Evolutionary conservation across 2,888 invertebrate species (phyloP).

Genomic region (Drosophila tripunctata): DNA sequence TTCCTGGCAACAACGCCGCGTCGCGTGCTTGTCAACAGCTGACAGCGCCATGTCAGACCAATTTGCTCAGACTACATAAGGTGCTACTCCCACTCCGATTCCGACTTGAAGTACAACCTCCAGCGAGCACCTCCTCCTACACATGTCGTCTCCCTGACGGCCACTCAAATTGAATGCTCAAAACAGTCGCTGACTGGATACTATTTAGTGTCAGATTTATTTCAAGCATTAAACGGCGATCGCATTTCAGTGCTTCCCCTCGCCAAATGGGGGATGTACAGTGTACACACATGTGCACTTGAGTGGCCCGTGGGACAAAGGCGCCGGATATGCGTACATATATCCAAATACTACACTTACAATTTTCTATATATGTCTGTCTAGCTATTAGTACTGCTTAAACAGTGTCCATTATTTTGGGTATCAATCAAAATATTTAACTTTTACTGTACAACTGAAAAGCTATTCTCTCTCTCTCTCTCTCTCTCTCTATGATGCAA

Average conservation of each 20-base stretch:
- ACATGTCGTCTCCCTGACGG: constrained; percentile 62
- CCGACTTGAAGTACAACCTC: no score
- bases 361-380: background rate
- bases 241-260: constrained; percentile 76
- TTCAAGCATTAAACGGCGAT: constrained; percentile 82
- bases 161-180: constrained; percentile 70
- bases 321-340: constrained; percentile 61
- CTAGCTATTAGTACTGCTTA: constrained; percentile 3
- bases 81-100: constrained; percentile 11
- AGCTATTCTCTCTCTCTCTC: no score
- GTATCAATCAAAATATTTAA: background rate
- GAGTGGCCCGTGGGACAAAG: constrained; percentile 56
- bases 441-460: no score
- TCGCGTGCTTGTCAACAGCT: constrained; percentile 81
- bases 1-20: constrained; percentile 52
- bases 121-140: constrained; percentile 32
- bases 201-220: constrained; percentile 72
- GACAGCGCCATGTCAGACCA: constrained; percentile 81
- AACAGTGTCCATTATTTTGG: background rate
- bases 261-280: constrained; percentile 12
- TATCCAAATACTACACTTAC: background rate
- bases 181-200: constrained; percentile 45
- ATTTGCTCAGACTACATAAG: constrained; percentile 72
- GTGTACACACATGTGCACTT: no score
- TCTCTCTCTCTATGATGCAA: no score